Percentiles rank a stretch among this genome's conserved stretches.
phyloP scores from a whole-genome alignment of 2,888 invertebrate genomes.

The Cryptocephalus primarius region DNA sequence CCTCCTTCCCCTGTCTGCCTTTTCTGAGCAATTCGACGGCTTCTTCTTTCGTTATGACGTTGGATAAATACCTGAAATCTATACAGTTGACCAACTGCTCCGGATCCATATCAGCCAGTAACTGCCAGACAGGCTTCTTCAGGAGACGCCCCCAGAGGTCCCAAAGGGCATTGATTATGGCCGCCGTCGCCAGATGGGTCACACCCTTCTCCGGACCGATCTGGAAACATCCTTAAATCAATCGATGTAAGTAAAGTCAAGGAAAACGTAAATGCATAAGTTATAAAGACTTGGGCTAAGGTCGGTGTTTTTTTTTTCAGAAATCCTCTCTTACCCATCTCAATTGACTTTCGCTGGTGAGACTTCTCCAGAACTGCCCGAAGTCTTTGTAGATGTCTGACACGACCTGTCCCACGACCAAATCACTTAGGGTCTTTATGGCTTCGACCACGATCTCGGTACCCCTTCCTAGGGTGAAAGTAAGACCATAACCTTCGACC shows the following conservation, averaged over 20 bases:
- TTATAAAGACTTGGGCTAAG: too few species aligned
- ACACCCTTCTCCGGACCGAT: slow-evolving; percentile 88
- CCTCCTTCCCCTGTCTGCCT: slow-evolving; percentile 45
- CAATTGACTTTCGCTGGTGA: slow-evolving; percentile 81
- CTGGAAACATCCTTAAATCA: slow-evolving; percentile 34
- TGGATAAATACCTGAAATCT: slow-evolving; percentile 77
- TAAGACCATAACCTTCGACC: slow-evolving; percentile 66
- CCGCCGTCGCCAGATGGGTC: slow-evolving; percentile 76
- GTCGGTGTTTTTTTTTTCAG: too few species aligned
- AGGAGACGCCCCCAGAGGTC: slow-evolving; percentile 82
- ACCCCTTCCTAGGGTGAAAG: slow-evolving; percentile 82
- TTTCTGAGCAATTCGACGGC: slow-evolving; percentile 59
- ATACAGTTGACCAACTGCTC: slow-evolving; percentile 76
- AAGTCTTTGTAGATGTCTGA: slow-evolving; percentile 68
- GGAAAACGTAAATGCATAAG: too few species aligned
- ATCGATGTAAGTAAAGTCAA: too few species aligned
- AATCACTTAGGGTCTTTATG: slow-evolving; percentile 55
- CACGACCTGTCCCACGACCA: slow-evolving; percentile 59
- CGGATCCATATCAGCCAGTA: slow-evolving; percentile 73
- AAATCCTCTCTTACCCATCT: slow-evolving; percentile 62
- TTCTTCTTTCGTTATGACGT: slow-evolving; percentile 73
- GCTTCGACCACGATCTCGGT: slow-evolving; percentile 77
- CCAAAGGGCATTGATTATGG: slow-evolving; percentile 84
- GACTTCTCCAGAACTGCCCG: slow-evolving; percentile 63
- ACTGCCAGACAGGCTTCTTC: slow-evolving; percentile 78